Percentiles rank a stretch among this genome's conserved stretches.
These are phyloP conservation scores for Phylloscopus trochiloides DNA, from an alignment of 2,113 vertebrate genomes.

Conservation along the genomic window DNA sequence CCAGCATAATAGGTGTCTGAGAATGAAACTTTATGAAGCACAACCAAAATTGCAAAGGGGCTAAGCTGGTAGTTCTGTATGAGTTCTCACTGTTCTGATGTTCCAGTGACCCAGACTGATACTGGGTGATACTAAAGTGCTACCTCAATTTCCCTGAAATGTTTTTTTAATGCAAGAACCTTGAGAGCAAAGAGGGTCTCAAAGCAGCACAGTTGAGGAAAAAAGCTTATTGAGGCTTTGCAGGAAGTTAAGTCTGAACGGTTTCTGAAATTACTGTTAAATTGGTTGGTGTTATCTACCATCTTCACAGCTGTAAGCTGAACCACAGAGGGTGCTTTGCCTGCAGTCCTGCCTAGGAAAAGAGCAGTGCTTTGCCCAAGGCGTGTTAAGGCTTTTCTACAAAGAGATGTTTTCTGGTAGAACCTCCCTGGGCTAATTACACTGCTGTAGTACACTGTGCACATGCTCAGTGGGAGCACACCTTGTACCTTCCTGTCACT, in stretches of 20 bases:
- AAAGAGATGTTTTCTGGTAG: neutral
- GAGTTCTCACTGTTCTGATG: neutral
- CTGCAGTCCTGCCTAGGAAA: neutral
- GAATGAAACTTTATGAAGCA: neutral
- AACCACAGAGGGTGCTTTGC: neutral
- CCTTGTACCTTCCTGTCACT: neutral
- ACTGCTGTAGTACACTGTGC: neutral
- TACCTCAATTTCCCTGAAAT: neutral
- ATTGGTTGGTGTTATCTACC: neutral
- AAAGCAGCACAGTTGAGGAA: neutral
- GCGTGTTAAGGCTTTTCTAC: neutral
- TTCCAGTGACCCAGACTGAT: neutral
- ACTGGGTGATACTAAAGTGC: neutral
- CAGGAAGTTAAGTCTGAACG: neutral
- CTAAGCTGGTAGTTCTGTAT: neutral
- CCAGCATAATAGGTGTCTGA: neutral
- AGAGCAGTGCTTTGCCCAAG: neutral
- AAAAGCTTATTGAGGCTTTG: neutral
- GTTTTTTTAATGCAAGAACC: neutral
- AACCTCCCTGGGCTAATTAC: neutral
- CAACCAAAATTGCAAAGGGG: neutral
- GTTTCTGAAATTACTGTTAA: slow-evolving; percentile 19
- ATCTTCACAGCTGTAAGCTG: neutral
- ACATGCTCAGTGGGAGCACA: neutral
- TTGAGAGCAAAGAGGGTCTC: neutral